phyloP scores from a whole-genome alignment of 1,140 invertebrate species.

The Drosophila lini region DNA sequence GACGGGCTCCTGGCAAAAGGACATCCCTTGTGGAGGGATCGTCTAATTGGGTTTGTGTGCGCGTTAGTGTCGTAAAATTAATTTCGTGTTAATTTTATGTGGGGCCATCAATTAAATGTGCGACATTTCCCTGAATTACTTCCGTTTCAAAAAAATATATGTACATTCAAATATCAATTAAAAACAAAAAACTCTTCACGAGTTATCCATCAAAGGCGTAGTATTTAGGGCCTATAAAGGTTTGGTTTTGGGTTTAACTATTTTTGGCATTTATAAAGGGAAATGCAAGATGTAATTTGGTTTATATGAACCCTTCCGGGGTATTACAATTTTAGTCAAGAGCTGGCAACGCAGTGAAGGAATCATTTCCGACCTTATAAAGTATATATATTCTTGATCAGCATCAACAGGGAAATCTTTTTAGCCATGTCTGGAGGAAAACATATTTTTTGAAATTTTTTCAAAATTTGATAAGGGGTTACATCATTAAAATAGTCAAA shows the following conservation, averaged over 20 bases:
- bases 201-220: constrained; percentile 10
- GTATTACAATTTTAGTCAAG: too few relatives aligned
- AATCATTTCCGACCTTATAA: too few relatives aligned
- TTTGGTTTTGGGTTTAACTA: background rate
- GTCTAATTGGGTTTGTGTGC: constrained; percentile 76
- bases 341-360: too few relatives aligned
- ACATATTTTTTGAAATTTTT: too few relatives aligned
- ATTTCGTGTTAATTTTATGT: constrained; percentile 84
- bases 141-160: constrained; percentile 59
- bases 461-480: too few relatives aligned
- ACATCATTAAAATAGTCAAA: too few relatives aligned
- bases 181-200: constrained; percentile 24
- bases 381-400: too few relatives aligned
- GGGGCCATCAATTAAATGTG: constrained; percentile 74
- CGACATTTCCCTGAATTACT: constrained; percentile 78
- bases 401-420: too few relatives aligned
- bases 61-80: constrained; percentile 80
- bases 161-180: constrained; percentile 5
- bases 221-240: background rate
- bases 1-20: constrained; percentile 15
- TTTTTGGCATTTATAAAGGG: background rate
- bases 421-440: too few relatives aligned
- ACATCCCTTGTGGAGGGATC: constrained; percentile 6
- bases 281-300: background rate
- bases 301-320: background rate